Evolutionary conservation across 2,113 vertebrate genomes (phyloP).

Genomic region (Dicentrarchus labrax): DNA sequence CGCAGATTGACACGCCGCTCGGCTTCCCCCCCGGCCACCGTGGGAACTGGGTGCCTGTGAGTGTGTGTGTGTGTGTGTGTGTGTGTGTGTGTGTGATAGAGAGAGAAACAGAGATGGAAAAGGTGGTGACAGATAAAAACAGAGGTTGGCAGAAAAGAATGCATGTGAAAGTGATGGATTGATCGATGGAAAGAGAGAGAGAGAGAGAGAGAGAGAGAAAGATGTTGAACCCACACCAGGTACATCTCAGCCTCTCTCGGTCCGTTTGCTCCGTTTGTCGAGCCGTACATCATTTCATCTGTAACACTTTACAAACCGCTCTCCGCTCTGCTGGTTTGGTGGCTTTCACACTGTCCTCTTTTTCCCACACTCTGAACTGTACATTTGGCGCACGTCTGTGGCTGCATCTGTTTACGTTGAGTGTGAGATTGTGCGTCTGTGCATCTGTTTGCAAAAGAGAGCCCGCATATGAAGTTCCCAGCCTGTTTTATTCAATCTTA

Average conservation of each 20-base stretch:
- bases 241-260: conserved; percentile 22
- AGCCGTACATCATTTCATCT: conserved; percentile 31
- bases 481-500: not conserved
- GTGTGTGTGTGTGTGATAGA: conserved; percentile 41
- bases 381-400: conserved; percentile 71
- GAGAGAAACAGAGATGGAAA: conserved; percentile 6
- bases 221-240: conserved; percentile 65
- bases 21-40: conserved; percentile 74
- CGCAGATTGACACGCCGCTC: conserved; percentile 79
- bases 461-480: conserved; percentile 30
- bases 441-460: conserved; percentile 21
- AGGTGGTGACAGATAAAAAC: conserved; percentile 30
- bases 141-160: conserved; percentile 20
- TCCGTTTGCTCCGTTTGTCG: conserved; percentile 74
- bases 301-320: conserved; percentile 56
- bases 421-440: conserved; percentile 7
- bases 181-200: not conserved
- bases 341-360: conserved; percentile 63
- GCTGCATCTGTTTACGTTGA: conserved; percentile 30
- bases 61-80: conserved; percentile 32
- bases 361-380: conserved; percentile 72
- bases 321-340: conserved; percentile 44
- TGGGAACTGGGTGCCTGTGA: conserved; percentile 82
- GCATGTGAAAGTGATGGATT: conserved; percentile 39
- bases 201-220: not conserved